Percentiles rank a stretch among this genome's conserved stretches.
phyloP scores from a whole-genome alignment of 2,888 invertebrate genomes.

The Oligia fasciuncula region DNA sequence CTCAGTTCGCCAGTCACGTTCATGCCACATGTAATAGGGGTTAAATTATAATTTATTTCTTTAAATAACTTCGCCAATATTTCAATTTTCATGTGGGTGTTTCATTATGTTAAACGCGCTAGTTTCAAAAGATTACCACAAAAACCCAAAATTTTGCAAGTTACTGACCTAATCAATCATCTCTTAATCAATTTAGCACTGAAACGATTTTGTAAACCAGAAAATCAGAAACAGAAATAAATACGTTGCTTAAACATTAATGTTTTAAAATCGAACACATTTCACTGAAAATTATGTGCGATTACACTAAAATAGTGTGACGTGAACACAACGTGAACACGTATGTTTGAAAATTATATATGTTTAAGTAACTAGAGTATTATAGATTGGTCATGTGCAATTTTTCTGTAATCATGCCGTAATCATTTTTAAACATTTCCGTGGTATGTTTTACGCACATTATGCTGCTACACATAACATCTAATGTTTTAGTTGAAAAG shows the following conservation, averaged over 20 bases:
- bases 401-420: conserved; percentile 52
- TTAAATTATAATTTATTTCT: background rate
- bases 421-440: conserved; percentile 59
- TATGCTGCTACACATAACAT: conserved; percentile 50
- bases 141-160: conserved; percentile 45
- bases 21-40: background rate
- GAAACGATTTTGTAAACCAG: conserved; percentile 53
- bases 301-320: conserved; percentile 20
- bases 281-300: conserved; percentile 24
- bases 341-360: conserved; percentile 33
- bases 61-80: background rate
- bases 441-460: conserved; percentile 51
- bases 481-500: conserved; percentile 61
- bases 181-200: conserved; percentile 56
- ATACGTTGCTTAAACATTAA: conserved; percentile 45
- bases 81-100: background rate
- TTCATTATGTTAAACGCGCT: conserved; percentile 21
- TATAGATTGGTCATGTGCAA: conserved; percentile 59
- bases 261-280: conserved; percentile 23
- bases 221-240: conserved; percentile 49
- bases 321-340: conserved; percentile 1
- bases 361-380: conserved; percentile 46
- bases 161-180: conserved; percentile 43
- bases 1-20: background rate
- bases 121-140: conserved; percentile 27